phyloP scores from a whole-genome alignment of 1,140 invertebrate genomes.

The Aphis craccivora region DNA sequence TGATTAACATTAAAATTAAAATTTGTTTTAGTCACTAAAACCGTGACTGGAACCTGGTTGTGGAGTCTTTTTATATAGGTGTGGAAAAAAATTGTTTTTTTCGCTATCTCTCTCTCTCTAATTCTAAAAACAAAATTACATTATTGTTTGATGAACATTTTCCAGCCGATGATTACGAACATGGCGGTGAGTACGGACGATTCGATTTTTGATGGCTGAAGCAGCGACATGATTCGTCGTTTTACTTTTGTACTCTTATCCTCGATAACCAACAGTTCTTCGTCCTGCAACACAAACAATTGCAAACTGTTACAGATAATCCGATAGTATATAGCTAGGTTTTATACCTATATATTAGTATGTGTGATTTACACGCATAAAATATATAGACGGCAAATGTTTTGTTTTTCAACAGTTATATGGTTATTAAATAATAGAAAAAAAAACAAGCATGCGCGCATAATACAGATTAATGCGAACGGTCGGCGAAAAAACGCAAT shows the following conservation, averaged over 20 bases:
- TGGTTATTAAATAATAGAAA: neutral
- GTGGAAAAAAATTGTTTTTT: conserved; percentile 43
- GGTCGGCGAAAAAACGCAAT: neutral
- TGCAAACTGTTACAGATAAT: neutral
- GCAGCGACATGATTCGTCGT: conserved; percentile 1
- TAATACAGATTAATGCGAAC: neutral
- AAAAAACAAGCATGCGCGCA: too few relatives aligned
- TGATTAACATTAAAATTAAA: conserved; percentile 51
- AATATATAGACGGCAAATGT: neutral
- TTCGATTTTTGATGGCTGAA: conserved; percentile 5
- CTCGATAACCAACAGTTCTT: neutral
- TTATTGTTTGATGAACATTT: conserved; percentile 51
- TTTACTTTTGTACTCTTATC: neutral
- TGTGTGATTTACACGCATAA: neutral
- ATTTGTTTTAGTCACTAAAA: conserved; percentile 48
- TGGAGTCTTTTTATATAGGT: conserved; percentile 45
- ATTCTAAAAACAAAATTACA: neutral
- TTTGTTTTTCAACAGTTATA: neutral
- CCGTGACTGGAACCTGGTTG: conserved; percentile 48
- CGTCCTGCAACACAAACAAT: conserved; percentile 18
- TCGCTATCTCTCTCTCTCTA: conserved; percentile 24
- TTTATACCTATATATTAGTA: neutral
- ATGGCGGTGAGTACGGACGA: conserved; percentile 27
- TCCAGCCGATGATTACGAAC: conserved; percentile 44
- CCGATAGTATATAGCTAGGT: neutral